Base-by-base conservation (phyloP, 1,140 invertebrate genomes). In the Drosophila rhopaloa region DNA sequence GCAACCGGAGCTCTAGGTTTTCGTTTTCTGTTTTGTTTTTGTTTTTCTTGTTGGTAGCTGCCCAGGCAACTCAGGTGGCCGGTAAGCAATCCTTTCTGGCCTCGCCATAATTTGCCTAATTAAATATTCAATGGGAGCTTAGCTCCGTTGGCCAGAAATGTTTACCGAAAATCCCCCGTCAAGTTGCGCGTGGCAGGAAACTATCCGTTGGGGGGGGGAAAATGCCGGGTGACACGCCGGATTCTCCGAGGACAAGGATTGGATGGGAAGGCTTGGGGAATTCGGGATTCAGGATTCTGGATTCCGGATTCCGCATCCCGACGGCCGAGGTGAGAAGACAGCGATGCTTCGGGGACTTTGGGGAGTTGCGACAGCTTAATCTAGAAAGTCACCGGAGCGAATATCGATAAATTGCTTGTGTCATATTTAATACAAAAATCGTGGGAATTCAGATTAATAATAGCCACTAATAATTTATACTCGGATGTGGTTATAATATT, bases 91-190 rank as follows among this genome's bases (percentile, higher is more conserved):
- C 71, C 59, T 61, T 51, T 58, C 46, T 50, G 37, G 48, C 58
- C 55, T 24, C 41, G 62, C 55, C 75, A 77, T 77, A 77, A 77
- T 77, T 70, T 77, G 19, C 50, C 66, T 48, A 77, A 77, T 77
- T 77, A 76, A 77, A 77, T 77, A 77, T 77, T 77, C 75, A 68
- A 60, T 41, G 59, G 41, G 47, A 68, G 50, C 54, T 50, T 44
- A 54, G 13, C 29, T 32, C 29, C 29, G 53, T 5, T 35, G 54
- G 29, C 27, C 24, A 46, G 19, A 61, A 72, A 40, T 60, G 47
- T 57, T 70, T 62, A 62, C 38, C 43, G 2, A 19, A n/a, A 35
- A 19, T 44, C 51, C 14, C 53, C 24, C 35, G 27, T 54, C 53
- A 32, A n/a, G 59, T 41, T 58, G 54, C 27, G 57, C 24, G 59